Conservation (phyloP, 2,113 vertebrate species). For the Entelurus aequoreus region DNA sequence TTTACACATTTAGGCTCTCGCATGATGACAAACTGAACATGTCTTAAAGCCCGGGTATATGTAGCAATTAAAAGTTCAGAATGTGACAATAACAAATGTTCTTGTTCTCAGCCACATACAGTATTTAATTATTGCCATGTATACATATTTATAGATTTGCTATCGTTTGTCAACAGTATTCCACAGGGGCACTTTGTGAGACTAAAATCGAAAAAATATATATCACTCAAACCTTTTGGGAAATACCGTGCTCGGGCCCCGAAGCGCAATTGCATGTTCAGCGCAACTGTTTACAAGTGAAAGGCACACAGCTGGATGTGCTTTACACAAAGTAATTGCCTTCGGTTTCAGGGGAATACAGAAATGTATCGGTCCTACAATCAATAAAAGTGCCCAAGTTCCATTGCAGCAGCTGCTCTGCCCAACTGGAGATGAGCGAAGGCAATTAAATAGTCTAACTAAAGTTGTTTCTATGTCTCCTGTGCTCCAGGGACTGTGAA, state of each 20-base stretch:
- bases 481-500: conserved; percentile 35
- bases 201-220: no score
- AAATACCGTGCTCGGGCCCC: conserved; percentile 47
- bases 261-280: conserved; percentile 50
- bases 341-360: conserved; percentile 61
- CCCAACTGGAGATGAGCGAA: conserved; percentile 52
- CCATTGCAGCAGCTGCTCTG: conserved; percentile 53
- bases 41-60: no score
- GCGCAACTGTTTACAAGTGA: conserved; percentile 53
- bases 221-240: conserved; percentile 36
- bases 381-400: conserved; percentile 62
- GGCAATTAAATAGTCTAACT: conserved; percentile 65
- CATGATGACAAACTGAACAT: no score
- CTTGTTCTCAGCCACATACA: no score
- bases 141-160: no score
- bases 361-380: conserved; percentile 58
- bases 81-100: no score
- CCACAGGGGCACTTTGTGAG: no score
- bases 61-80: no score
- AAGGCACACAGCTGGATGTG: conserved; percentile 56
- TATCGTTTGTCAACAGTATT: no score
- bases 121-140: no score
- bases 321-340: conserved; percentile 65
- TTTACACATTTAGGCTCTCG: no score
- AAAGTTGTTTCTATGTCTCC: conserved; percentile 51